Percentiles rank a stretch among this genome's conserved stretches.
phyloP scores from a whole-genome alignment of 2,113 vertebrate genomes.

The Coracopsis vasa region DNA sequence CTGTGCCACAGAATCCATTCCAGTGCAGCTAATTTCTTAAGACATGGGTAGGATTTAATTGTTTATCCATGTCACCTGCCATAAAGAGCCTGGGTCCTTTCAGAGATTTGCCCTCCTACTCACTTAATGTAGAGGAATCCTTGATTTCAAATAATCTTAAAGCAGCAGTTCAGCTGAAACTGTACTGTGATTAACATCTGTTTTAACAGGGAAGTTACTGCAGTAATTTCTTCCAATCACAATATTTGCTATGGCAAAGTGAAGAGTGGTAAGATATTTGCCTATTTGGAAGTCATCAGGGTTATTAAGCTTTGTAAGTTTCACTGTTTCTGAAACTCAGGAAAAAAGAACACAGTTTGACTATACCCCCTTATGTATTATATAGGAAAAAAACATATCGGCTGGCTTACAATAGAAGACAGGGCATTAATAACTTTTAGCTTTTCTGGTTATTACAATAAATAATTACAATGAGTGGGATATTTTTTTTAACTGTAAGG shows the following conservation, averaged over 20 bases:
- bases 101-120: not conserved
- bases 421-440: not conserved
- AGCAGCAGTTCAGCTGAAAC: not conserved
- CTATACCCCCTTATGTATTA: not conserved
- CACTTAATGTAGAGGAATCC: not conserved
- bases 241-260: not conserved
- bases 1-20: not conserved
- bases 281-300: not conserved
- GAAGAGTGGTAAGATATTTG: not conserved
- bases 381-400: fast-evolving
- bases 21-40: not conserved
- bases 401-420: not conserved
- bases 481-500: not conserved
- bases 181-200: not conserved
- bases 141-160: not conserved
- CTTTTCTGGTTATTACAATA: not conserved
- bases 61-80: not conserved
- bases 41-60: not conserved
- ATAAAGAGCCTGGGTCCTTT: not conserved
- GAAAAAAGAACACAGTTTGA: not conserved
- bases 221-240: not conserved
- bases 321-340: not conserved
- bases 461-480: not conserved
- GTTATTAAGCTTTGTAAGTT: not conserved
- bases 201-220: not conserved